Conservation (phyloP, 2,888 invertebrate species). For the Limnephilus rhombicus region DNA sequence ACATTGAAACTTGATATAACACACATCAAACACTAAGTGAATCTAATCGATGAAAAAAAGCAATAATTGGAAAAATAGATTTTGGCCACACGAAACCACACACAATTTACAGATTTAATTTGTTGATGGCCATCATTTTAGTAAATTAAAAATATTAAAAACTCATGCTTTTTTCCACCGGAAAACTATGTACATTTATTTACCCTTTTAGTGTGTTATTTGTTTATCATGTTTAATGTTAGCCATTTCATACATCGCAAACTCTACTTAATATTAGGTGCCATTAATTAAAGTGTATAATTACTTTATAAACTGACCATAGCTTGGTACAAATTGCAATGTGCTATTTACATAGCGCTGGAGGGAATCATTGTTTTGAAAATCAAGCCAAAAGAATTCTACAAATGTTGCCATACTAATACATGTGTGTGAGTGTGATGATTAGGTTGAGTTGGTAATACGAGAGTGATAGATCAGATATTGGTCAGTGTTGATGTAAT, state of each 20-base stretch:
- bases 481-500: neutral
- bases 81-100: neutral
- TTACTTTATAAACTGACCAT: conserved; percentile 21
- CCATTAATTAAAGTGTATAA: conserved; percentile 33
- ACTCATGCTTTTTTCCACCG: conserved; percentile 15
- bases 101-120: neutral
- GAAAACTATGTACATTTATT: conserved; percentile 32
- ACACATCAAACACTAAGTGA: conserved; percentile 16
- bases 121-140: neutral
- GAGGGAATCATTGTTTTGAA: conserved; percentile 19
- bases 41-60: neutral
- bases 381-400: conserved; percentile 28
- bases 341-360: conserved; percentile 38
- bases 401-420: neutral
- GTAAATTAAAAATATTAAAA: neutral
- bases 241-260: conserved; percentile 2
- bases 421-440: neutral
- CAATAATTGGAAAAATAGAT: neutral
- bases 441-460: neutral
- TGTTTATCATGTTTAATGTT: conserved; percentile 34
- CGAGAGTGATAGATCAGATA: neutral
- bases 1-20: conserved; percentile 21
- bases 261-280: conserved; percentile 33
- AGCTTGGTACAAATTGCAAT: conserved; percentile 24
- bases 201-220: conserved; percentile 46